Evolutionary conservation across 2,797 vertebrate genomes (phyloP), one percentile per base, ranked within the genome.

Genomic region (Crypturellus tataupa): DNA sequence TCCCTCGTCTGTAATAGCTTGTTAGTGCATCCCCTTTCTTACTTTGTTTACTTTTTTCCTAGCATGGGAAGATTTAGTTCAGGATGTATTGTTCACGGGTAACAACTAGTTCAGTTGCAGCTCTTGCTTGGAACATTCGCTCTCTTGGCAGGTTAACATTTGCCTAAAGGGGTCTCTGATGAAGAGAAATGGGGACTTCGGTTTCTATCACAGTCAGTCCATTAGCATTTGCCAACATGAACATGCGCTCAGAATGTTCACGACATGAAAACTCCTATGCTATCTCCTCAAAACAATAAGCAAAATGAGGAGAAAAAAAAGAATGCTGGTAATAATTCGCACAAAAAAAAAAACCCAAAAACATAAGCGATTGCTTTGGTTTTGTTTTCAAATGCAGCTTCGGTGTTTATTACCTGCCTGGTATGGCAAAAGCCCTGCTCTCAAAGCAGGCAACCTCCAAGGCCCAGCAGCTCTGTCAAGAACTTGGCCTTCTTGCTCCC

Each of bases 81-180:
- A 71, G 69, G 29, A 93, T 90, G 83, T 62, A 69, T 71, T 62
- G 56, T 71, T 93, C 17, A 4, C 51, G 51, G 33, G 39, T 90
- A 92, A 93, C 71, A 94, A 25, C 63, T 67, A 93, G 85, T 56
- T 95, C 85, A 87, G 71, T 81, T 87, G 69, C 79, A 95, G 83
- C 90, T 87, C 70, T 39, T 95, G 55, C 69, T 90, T 93, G 90
- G 79, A 87, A 79, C 31, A 33, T 62, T 87, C 51, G 82, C 63
- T 40, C 23, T 92, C n/a, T 96, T 96, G 86, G 91, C 94, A 94
- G 91, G 88, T 89, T 95, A 92, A 86, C 67, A 49, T 91, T 94
- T 94, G 92, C 93, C 91, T 90, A 69, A 82, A 94, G 94, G 94
- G 10, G 44, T 84, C 80, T 90, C 55, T 91, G 82, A 87, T 40